These are phyloP conservation scores for Acanthochromis polyacanthus DNA, from an alignment of 2,113 vertebrate species.

Conservation along the genomic window DNA sequence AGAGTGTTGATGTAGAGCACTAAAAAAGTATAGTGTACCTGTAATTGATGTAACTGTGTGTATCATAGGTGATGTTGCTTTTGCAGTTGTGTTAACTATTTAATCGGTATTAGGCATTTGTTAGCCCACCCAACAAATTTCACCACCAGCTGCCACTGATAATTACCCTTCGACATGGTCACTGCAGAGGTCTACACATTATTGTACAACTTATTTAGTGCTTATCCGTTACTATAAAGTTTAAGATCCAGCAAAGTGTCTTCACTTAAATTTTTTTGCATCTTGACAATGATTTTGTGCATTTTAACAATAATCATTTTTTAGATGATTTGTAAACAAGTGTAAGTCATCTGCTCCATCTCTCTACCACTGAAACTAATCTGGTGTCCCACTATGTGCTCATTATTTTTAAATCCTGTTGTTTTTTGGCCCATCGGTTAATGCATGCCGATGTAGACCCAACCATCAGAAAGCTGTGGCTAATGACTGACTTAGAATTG, in stretches of 20 bases:
- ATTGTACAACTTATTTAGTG: background rate
- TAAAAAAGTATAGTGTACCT: too few relatives aligned
- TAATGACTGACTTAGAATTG: slow-evolving; percentile 35
- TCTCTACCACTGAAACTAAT: slow-evolving; percentile 31
- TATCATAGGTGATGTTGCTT: too few relatives aligned
- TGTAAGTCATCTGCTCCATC: slow-evolving; percentile 9
- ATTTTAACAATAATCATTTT: background rate
- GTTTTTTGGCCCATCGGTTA: slow-evolving; percentile 22
- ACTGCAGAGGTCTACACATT: background rate
- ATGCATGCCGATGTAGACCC: slow-evolving; percentile 29
- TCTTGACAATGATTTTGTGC: background rate
- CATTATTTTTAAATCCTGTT: slow-evolving; percentile 53
- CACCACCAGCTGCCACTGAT: too few relatives aligned
- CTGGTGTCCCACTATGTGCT: slow-evolving; percentile 38
- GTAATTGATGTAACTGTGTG: too few relatives aligned
- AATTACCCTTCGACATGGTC: too few relatives aligned
- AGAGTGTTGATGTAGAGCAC: too few relatives aligned
- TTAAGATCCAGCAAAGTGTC: background rate
- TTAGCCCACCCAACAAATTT: too few relatives aligned
- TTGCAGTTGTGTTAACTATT: too few relatives aligned
- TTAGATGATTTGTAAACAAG: slow-evolving; percentile 14
- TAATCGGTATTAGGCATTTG: too few relatives aligned
- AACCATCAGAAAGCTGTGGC: slow-evolving; percentile 27
- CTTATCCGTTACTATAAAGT: background rate
- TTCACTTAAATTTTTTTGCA: background rate